Evolutionary conservation across 1,140 invertebrate species (phyloP), one percentile per base, ranked within the genome.

Genomic region (Rhagoletis pomonella): DNA sequence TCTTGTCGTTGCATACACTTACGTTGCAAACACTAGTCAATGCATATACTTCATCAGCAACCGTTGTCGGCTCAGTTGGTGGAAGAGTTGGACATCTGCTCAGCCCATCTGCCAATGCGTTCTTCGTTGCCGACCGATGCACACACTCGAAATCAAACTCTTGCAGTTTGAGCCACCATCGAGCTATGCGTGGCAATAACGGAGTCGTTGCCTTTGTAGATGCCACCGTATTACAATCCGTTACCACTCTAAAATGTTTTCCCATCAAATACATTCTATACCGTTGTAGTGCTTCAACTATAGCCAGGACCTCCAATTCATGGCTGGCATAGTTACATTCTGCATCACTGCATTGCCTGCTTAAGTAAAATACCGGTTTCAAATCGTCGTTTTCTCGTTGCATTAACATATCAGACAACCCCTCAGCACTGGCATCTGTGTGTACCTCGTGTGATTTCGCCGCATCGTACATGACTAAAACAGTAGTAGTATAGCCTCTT

Each of bases 221-320:
- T 29, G 29, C 29, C 29, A 29, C 29, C 29, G 29, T 29, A 29
- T 29, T 29, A 29, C 29, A 29, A 29, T 29, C 29, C 29, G 29
- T 29, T 29, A 29, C 29, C 29, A 29, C 29, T 29, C 29, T 29
- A 29, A 29, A 29, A 29, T 29, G 29, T 29, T 29, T 29, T 29
- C 64, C 64, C 4, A 67, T n/a, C 17, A 87, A 55, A 69, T 69
- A 87, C 19, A 87, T 58, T 55, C 86, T 62, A 55, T 50, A 87
- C 12, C 62, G 19, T 85, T 84, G 14, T 9, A 65, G 50, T 10
- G 87, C 29, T 44, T 81, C 67, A 86, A 69, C 44, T 47, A 17
- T n/a, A 77, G 88, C 59, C 87, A 65, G 39, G 14, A 69, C 85
- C 59, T 86, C 59, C 12, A 86, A 47, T 42, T 86, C 58, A 62